Evolutionary conservation across 2,113 vertebrate species (phyloP), one percentile per base, ranked within the genome.

Genomic region (Bubo blakistoni): DNA sequence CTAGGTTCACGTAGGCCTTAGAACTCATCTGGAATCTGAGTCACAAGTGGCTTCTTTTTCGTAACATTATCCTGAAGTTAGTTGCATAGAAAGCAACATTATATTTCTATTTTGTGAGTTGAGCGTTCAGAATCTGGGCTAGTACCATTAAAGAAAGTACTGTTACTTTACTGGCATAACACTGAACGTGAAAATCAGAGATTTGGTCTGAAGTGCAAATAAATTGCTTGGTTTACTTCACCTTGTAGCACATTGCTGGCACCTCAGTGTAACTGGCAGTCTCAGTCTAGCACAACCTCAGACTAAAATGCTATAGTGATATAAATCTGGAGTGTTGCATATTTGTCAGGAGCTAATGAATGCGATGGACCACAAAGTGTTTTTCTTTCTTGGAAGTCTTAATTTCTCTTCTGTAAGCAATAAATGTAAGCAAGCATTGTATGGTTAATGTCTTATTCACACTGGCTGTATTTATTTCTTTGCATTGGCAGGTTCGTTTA

Each of bases 401-500:
- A 24, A 20, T 13, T 54, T 6, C 44, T 69, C 69, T 82, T 77
- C 47, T 67, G 78, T 7, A 20, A 61, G 12, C 55, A 26, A 15
- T 34, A 38, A 61, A 29, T 11, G 19, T 13, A 51, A 81, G 59
- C 13, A 12, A 32, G 78, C 57, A 2, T 15, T 16, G 83, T 44
- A 80, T 6, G 15, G n/a, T 58, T 49, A 55, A 61, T 67, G 79
- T 69, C 84, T 89, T 49, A 9, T 44, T 94, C 84, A 13, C 79
- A 11, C 69, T 17, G 87, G 42, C 83, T 89, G 2, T 55, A 7
- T 86, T 92, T 86, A 24, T 89, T 65, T 81, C 86, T 58, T 59
- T 77, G 74, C 24, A 86, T 55, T 94, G 97, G 86, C 96, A 95
- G 96, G n/a, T 55, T 55, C n/a, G 13, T 85, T 47, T 8, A 36